A percentile compares a stretch with the other conserved stretches of the same genome.
phyloP scores from a whole-genome alignment of 1,140 invertebrate species.

The Brachystomella parvula region DNA sequence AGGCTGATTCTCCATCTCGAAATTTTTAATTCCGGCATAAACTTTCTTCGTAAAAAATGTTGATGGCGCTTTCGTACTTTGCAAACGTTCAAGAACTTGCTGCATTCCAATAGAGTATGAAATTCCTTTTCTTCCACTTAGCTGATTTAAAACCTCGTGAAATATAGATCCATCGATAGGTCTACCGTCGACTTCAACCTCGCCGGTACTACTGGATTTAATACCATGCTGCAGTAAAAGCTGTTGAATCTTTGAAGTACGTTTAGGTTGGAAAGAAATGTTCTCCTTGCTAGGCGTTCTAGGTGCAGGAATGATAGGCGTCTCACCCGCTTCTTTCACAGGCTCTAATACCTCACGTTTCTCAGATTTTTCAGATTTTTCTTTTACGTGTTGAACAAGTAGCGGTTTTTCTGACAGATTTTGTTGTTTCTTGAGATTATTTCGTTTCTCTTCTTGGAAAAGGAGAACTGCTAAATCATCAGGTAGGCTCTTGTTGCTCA shows the following conservation, averaged over 20 bases:
- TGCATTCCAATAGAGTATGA: background rate
- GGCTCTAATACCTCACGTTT: no score
- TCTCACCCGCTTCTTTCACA: no score
- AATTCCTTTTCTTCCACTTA: background rate
- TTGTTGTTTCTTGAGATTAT: background rate
- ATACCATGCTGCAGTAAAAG: background rate
- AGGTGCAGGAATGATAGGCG: background rate
- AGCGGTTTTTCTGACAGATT: background rate
- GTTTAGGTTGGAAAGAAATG: background rate
- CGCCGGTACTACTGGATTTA: background rate
- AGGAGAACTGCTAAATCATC: background rate
- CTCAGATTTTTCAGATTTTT: background rate
- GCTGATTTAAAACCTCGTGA: background rate
- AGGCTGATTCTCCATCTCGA: background rate
- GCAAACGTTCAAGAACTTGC: background rate
- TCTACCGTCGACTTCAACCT: background rate
- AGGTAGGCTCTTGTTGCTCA: background rate
- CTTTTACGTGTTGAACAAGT: background rate
- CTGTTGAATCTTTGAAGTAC: background rate
- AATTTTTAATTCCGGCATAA: background rate
- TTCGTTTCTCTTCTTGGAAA: background rate
- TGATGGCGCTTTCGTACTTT: background rate
- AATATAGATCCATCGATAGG: background rate
- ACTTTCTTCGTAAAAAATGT: background rate
- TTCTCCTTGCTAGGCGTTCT: background rate